Percentiles rank a stretch among this genome's conserved stretches.
phyloP scores from a whole-genome alignment of 2,888 invertebrate species.

The Polyommatus iphigenia region DNA sequence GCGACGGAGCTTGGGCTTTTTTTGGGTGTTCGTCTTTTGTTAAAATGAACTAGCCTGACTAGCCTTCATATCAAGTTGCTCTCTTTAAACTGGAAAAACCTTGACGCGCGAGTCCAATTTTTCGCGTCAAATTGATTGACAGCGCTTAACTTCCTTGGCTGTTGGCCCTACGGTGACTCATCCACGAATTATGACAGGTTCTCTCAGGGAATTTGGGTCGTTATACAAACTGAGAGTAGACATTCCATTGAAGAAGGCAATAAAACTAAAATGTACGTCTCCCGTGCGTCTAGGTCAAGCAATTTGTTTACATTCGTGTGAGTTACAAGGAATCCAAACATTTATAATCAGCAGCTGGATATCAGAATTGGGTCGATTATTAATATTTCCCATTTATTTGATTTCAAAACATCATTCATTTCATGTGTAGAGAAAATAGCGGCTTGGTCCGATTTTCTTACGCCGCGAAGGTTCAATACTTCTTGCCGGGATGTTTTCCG shows the following conservation, averaged over 20 bases:
- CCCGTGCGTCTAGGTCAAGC: constrained; percentile 13
- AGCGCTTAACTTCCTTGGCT: not conserved
- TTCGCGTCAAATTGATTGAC: not conserved
- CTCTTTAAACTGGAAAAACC: not conserved
- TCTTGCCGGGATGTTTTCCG: no score
- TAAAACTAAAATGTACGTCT: constrained; percentile 12
- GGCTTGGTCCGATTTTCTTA: no score
- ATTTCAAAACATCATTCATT: not conserved
- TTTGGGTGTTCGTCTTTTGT: no score
- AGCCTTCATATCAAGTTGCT: not conserved
- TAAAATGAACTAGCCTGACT: no score
- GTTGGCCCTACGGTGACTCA: not conserved
- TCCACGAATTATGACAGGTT: constrained; percentile 12
- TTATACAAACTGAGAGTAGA: not conserved
- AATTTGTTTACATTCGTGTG: constrained; percentile 22
- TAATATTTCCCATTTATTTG: constrained; percentile 33
- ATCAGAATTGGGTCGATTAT: constrained; percentile 34
- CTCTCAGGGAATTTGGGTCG: not conserved
- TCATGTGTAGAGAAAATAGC: not conserved
- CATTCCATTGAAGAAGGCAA: constrained; percentile 2
- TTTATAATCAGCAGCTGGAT: constrained; percentile 35
- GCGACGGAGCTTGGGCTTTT: no score
- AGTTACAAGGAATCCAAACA: constrained; percentile 20
- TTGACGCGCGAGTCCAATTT: not conserved
- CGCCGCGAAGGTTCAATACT: no score